phyloP scores from a whole-genome alignment of 2,113 vertebrate species.

The Sinocyclocheilus grahami region DNA sequence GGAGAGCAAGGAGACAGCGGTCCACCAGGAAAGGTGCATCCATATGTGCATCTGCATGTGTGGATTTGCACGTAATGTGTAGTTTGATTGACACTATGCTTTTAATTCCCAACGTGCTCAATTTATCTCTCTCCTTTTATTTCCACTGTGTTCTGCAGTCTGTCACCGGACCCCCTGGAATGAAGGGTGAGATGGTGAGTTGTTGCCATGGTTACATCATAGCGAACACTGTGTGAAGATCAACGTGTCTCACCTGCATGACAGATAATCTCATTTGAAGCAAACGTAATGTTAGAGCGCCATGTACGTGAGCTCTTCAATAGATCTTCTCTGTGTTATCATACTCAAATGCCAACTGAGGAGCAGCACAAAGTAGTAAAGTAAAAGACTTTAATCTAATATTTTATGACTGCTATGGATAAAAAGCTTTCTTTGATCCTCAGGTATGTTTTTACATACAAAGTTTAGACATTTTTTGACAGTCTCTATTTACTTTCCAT shows the following conservation, averaged over 20 bases:
- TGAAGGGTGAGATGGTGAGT: slow-evolving; percentile 89
- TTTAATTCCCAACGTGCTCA: slow-evolving; percentile 51
- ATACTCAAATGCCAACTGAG: background rate
- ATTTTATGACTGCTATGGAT: background rate
- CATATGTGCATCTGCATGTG: background rate
- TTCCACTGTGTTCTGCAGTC: slow-evolving; percentile 67
- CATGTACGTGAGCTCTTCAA: background rate
- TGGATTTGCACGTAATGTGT: slow-evolving; percentile 14
- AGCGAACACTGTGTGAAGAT: slow-evolving; percentile 33
- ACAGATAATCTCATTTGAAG: slow-evolving; percentile 16
- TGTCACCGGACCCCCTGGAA: slow-evolving; percentile 80
- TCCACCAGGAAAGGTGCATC: slow-evolving; percentile 85
- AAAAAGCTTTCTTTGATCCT: background rate
- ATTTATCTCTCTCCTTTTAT: slow-evolving; percentile 43
- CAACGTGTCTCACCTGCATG: slow-evolving; percentile 24
- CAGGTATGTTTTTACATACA: background rate
- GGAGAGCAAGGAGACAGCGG: slow-evolving; percentile 89
- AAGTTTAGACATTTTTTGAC: background rate
- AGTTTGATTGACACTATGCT: slow-evolving; percentile 14
- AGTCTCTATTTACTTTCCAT: background rate
- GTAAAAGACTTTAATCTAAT: slow-evolving; percentile 1
- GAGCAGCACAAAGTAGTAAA: background rate
- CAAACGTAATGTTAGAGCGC: slow-evolving; percentile 7
- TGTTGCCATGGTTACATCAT: slow-evolving; percentile 39
- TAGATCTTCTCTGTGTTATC: background rate